Evolutionary conservation across 1,140 invertebrate genomes (phyloP).

Genomic region (Drosophila suzukii): DNA sequence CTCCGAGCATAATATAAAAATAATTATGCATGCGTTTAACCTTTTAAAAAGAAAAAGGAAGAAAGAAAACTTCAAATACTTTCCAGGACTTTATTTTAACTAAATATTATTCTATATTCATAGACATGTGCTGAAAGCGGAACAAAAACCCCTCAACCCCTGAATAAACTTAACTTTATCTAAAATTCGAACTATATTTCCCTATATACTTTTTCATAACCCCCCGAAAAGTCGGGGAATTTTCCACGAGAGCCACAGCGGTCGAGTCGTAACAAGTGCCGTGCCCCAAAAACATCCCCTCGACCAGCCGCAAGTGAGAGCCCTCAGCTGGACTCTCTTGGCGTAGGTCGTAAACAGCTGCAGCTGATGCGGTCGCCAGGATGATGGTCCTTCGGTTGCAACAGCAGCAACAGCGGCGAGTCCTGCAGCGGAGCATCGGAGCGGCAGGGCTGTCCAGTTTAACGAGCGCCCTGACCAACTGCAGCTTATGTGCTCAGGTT

Average conservation of each 20-base stretch:
- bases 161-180: not conserved
- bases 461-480: slow-evolving; percentile 74
- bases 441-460: slow-evolving; percentile 54
- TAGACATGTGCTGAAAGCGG: not conserved
- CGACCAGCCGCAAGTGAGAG: slow-evolving; percentile 32
- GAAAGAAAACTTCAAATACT: not conserved
- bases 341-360: slow-evolving; percentile 78
- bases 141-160: not conserved
- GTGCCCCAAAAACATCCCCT: slow-evolving; percentile 42
- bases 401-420: slow-evolving; percentile 5
- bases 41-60: not conserved
- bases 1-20: too few relatives aligned
- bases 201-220: not conserved
- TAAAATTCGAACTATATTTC: slow-evolving; percentile 9
- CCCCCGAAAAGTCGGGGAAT: slow-evolving; percentile 16
- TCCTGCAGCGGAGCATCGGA: slow-evolving; percentile 9
- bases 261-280: slow-evolving; percentile 30
- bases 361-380: slow-evolving; percentile 57
- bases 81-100: not conserved
- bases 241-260: not conserved
- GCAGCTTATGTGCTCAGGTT: slow-evolving; percentile 69
- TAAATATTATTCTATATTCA: not conserved
- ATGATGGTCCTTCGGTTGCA: slow-evolving; percentile 32
- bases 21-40: too few relatives aligned
- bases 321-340: slow-evolving; percentile 65